Evolutionary conservation across 2,888 invertebrate species (phyloP).

Genomic region (Epinotia bilunana): DNA sequence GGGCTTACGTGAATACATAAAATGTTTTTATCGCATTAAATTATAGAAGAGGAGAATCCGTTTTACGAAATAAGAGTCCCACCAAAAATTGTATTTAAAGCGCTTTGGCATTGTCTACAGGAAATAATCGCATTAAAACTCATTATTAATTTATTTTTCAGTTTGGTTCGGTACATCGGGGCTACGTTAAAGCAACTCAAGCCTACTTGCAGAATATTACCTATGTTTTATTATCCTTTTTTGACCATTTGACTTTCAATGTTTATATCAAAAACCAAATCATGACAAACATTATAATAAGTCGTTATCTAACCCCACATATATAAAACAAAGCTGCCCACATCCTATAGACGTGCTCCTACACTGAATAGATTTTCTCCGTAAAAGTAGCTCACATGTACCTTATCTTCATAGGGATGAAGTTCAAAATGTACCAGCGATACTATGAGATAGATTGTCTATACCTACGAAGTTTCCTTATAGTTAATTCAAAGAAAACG

Average conservation of each 20-base stretch:
- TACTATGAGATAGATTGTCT: slow-evolving; percentile 8
- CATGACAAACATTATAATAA: not conserved
- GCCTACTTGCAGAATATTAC: not conserved
- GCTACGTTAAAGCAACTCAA: too few species aligned
- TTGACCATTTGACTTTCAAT: not conserved
- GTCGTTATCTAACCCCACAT: slow-evolving; percentile 16
- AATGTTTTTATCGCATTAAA: too few species aligned
- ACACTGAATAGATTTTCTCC: slow-evolving; percentile 15
- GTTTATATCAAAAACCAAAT: slow-evolving; percentile 6
- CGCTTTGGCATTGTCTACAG: too few species aligned
- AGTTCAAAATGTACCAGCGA: not conserved
- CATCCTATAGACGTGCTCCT: slow-evolving; percentile 15
- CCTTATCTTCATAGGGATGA: not conserved
- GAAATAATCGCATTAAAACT: too few species aligned
- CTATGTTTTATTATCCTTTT: not conserved
- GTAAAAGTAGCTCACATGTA: not conserved
- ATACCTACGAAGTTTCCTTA: slow-evolving; percentile 40
- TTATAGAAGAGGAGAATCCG: too few species aligned
- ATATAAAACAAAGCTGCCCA: slow-evolving; percentile 17
- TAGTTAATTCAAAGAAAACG: slow-evolving; percentile 46
- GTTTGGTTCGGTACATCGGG: too few species aligned
- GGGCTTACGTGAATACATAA: too few species aligned
- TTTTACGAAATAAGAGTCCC: too few species aligned
- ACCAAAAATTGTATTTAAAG: too few species aligned
- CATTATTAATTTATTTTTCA: too few species aligned